Evolutionary conservation across 53 echinoderm and acorn worm species (phyloP).

Genomic region (Echinarachnius parma): DNA sequence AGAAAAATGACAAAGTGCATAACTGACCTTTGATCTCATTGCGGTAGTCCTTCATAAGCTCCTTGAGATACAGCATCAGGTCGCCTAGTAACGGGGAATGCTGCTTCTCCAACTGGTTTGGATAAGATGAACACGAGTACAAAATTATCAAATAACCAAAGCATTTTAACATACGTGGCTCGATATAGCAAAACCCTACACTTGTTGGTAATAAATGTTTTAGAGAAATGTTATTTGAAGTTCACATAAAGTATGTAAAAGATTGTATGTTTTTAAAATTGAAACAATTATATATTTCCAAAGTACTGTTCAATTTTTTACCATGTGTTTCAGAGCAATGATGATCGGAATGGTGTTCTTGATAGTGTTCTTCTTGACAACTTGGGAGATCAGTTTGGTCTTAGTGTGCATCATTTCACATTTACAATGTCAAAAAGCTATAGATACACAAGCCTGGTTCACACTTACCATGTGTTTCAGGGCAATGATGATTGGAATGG

Average conservation of each 20-base stretch:
- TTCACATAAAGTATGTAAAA: too few species aligned
- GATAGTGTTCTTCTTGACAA: slow-evolving; percentile 90
- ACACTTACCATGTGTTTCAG: slow-evolving; percentile 78
- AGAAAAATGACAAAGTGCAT: too few species aligned
- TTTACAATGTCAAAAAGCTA: slow-evolving; percentile 70
- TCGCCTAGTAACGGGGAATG: slow-evolving; percentile 78
- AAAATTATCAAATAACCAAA: not conserved
- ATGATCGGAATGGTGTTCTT: slow-evolving; percentile 90
- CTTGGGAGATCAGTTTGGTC: slow-evolving; percentile 82
- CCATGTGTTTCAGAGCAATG: slow-evolving; percentile 83
- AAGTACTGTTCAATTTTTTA: too few species aligned
- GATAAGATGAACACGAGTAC: not conserved
- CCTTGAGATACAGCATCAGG: slow-evolving; percentile 89
- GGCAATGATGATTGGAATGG: slow-evolving; percentile 82
- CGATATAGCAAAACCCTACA: too few species aligned
- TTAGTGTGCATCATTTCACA: slow-evolving; percentile 86
- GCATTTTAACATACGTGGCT: too few species aligned
- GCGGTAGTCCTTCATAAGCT: slow-evolving; percentile 93
- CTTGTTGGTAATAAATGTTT: too few species aligned
- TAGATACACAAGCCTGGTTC: slow-evolving; percentile 15
- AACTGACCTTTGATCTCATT: slow-evolving; percentile 91
- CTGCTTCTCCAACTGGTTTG: slow-evolving; percentile 67
- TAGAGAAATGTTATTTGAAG: not conserved
- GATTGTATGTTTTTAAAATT: too few species aligned
- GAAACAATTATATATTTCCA: too few species aligned